Conservation (phyloP, 1,140 invertebrate genomes). For the Trichonephila inaurata region DNA sequence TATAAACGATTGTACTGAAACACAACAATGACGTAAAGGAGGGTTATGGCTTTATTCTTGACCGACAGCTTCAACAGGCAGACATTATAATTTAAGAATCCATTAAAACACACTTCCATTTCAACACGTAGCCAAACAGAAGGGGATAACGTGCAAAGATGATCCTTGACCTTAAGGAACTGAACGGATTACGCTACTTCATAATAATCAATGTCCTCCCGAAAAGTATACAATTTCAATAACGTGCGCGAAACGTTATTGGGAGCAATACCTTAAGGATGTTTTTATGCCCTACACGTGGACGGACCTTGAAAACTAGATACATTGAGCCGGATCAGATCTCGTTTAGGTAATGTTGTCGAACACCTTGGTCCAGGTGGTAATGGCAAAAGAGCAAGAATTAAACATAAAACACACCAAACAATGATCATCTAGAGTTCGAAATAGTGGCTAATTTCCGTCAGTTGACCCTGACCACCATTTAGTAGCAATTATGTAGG, state of each 20-base stretch:
- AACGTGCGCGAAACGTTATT: not conserved
- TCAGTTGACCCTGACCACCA: constrained; percentile 64
- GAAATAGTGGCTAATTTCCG: not conserved
- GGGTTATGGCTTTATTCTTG: not conserved
- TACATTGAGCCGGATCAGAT: not conserved
- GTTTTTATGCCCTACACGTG: not conserved
- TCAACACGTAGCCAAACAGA: not conserved
- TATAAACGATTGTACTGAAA: too few relatives aligned
- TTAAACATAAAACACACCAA: not conserved
- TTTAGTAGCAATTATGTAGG: constrained; percentile 42
- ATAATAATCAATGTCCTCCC: not conserved
- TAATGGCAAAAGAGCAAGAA: not conserved
- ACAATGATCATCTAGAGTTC: not conserved
- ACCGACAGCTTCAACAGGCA: not conserved
- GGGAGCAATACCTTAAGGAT: not conserved
- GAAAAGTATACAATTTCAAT: not conserved
- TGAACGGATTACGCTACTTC: constrained; percentile 19
- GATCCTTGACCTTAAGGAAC: constrained; percentile 5
- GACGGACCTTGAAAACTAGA: not conserved
- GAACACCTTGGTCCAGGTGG: not conserved
- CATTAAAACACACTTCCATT: not conserved
- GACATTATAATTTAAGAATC: not conserved
- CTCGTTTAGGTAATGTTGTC: not conserved
- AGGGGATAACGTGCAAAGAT: not conserved
- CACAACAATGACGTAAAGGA: not conserved